A percentile compares a stretch with the other conserved stretches of the same genome.
phyloP scores from a whole-genome alignment of 2,888 invertebrate species.

The Calliopum simillimum region DNA sequence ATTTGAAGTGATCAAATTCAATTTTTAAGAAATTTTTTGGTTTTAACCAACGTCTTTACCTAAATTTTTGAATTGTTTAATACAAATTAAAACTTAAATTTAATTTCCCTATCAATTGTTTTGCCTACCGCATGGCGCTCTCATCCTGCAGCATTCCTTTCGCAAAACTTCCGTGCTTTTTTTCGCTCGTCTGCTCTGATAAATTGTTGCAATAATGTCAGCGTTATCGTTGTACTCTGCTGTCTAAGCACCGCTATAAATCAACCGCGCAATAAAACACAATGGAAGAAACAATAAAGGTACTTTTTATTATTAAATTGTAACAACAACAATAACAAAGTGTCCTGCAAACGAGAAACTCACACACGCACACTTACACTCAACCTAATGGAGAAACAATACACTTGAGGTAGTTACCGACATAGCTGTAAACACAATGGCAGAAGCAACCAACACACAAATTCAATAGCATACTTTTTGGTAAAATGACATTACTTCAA shows the following conservation, averaged over 20 bases:
- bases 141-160: no score
- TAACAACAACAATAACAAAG: slow-evolving; percentile 30
- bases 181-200: slow-evolving; percentile 16
- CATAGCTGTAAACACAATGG: slow-evolving; percentile 44
- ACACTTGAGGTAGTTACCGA: slow-evolving; percentile 46
- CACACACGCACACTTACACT: slow-evolving; percentile 16
- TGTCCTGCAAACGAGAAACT: slow-evolving; percentile 5
- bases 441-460: not conserved
- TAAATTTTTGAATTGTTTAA: no score
- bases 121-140: no score
- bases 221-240: slow-evolving; percentile 46
- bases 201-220: slow-evolving; percentile 44
- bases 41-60: no score
- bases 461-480: slow-evolving; percentile 27
- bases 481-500: slow-evolving; percentile 58
- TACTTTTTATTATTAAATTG: slow-evolving; percentile 20
- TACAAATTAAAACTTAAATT: slow-evolving; percentile 59
- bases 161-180: not conserved
- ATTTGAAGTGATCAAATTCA: no score
- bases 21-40: no score
- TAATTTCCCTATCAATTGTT: slow-evolving; percentile 56
- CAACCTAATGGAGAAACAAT: slow-evolving; percentile 57
- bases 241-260: slow-evolving; percentile 58
- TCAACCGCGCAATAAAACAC: slow-evolving; percentile 56
- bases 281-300: slow-evolving; percentile 31